Evolutionary conservation across 2,888 invertebrate genomes (phyloP).

Genomic region (Lepeophtheirus nordmannii): DNA sequence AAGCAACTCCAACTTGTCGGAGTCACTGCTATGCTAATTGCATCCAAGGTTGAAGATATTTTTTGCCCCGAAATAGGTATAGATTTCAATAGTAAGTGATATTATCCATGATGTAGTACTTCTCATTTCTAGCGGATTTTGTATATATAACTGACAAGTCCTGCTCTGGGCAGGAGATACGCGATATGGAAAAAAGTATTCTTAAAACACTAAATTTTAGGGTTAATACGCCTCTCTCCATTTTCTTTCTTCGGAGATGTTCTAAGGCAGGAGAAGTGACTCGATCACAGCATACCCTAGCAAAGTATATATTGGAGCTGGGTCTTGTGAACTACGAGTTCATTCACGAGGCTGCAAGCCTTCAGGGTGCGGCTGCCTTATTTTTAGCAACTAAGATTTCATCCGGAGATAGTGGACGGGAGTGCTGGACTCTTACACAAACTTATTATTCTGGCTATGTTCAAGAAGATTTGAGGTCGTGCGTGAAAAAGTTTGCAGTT

Average conservation of each 20-base stretch:
- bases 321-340: constrained; percentile 62
- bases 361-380: too few relatives aligned
- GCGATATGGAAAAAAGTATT: constrained; percentile 65
- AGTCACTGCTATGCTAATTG: constrained; percentile 71
- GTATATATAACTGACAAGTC: constrained; percentile 78
- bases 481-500: too few relatives aligned
- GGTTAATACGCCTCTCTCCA: constrained; percentile 66
- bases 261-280: constrained; percentile 29
- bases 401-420: too few relatives aligned
- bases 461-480: too few relatives aligned
- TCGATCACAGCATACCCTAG: constrained; percentile 54
- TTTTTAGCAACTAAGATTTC: too few relatives aligned
- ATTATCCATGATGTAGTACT: too few relatives aligned
- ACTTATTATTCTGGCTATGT: too few relatives aligned
- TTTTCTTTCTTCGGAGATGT: constrained; percentile 59
- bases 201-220: constrained; percentile 58
- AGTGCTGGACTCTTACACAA: too few relatives aligned
- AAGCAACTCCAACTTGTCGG: constrained; percentile 65
- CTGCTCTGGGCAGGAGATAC: constrained; percentile 58
- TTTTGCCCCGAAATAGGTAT: constrained; percentile 57
- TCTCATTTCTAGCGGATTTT: constrained; percentile 47
- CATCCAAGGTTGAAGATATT: constrained; percentile 88
- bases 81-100: too few relatives aligned
- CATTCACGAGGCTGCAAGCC: constrained; percentile 48
- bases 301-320: constrained; percentile 80